Percentiles rank a stretch among this genome's conserved stretches.
phyloP scores from a whole-genome alignment of 2,113 vertebrate genomes.

The Scophthalmus maximus region DNA sequence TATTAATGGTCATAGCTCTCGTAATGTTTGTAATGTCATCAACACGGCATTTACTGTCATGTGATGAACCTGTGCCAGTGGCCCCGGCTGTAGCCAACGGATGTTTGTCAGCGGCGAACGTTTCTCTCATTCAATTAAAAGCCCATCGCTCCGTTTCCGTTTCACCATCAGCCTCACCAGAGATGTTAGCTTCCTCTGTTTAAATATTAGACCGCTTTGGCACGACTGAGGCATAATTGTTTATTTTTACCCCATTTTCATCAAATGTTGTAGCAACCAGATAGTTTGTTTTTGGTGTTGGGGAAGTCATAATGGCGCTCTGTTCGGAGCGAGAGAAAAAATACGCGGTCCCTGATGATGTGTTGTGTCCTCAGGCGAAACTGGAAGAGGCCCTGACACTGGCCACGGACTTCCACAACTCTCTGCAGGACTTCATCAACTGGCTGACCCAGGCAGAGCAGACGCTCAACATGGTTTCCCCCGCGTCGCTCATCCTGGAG shows the following conservation, averaged over 20 bases:
- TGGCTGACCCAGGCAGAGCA: slow-evolving; percentile 98
- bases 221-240: slow-evolving; percentile 16
- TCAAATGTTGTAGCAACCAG: slow-evolving; percentile 50
- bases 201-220: slow-evolving; percentile 31
- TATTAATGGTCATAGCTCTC: slow-evolving; percentile 17
- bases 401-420: slow-evolving; percentile 96
- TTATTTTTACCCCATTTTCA: not conserved
- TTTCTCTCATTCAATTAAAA: slow-evolving; percentile 71
- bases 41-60: slow-evolving; percentile 23
- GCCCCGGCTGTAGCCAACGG: slow-evolving; percentile 30
- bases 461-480: slow-evolving; percentile 91
- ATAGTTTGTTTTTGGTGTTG: slow-evolving; percentile 8
- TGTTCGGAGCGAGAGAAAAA: not conserved
- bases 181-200: slow-evolving; percentile 61
- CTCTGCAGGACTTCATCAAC: slow-evolving; percentile 97
- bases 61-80: slow-evolving; percentile 22
- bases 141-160: slow-evolving; percentile 56
- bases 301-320: not conserved
- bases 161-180: slow-evolving; percentile 45
- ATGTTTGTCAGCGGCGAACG: slow-evolving; percentile 51
- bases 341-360: not conserved
- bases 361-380: slow-evolving; percentile 85
- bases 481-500: slow-evolving; percentile 96
- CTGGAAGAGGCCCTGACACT: slow-evolving; percentile 93
- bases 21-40: slow-evolving; percentile 52